Conservation (phyloP, 2,797 vertebrate genomes). For the Bufotes viridis region DNA sequence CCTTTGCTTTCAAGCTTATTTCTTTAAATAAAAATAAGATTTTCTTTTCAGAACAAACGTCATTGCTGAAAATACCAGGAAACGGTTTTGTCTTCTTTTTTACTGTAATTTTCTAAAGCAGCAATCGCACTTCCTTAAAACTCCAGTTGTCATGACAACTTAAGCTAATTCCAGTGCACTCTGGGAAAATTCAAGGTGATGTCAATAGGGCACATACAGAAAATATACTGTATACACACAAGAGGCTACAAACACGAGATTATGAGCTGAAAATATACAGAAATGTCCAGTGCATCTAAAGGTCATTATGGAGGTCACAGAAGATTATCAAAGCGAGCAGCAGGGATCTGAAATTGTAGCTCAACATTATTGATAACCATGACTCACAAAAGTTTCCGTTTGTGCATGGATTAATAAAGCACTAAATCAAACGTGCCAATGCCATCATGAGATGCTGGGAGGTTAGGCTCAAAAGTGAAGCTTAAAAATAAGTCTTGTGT, state of each 20-base stretch:
- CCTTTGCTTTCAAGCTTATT: not conserved
- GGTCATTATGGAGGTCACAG: constrained; percentile 16
- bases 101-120: constrained; percentile 47
- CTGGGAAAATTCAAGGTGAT: constrained; percentile 53
- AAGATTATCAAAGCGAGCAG: constrained; percentile 44
- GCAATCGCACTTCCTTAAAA: constrained; percentile 44
- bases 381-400: constrained; percentile 40
- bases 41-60: not conserved
- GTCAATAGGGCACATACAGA: constrained; percentile 13
- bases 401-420: constrained; percentile 49
- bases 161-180: constrained; percentile 37
- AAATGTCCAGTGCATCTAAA: constrained; percentile 4
- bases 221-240: not conserved
- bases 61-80: constrained; percentile 41
- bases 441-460: not conserved
- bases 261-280: not conserved
- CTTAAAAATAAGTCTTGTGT: constrained; percentile 1
- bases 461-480: constrained; percentile 10
- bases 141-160: constrained; percentile 47
- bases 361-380: constrained; percentile 40
- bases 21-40: no score
- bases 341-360: constrained; percentile 19
- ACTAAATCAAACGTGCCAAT: constrained; percentile 30
- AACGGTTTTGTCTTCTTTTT: constrained; percentile 17
- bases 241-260: not conserved